phyloP scores from a whole-genome alignment of 2,113 vertebrate species.

The Antechinus flavipes region DNA sequence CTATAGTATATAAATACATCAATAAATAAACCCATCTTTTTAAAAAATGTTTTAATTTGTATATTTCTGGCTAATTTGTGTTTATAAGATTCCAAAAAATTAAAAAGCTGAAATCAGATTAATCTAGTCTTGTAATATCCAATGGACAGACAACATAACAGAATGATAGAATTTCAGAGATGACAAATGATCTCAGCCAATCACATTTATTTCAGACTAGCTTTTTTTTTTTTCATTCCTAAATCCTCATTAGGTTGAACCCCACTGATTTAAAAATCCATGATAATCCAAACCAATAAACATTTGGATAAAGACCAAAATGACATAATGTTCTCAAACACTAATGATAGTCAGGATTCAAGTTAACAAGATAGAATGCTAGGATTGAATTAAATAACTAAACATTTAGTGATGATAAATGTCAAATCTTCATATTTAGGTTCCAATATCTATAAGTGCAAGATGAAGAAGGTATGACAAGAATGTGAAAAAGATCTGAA shows the following conservation, averaged over 20 bases:
- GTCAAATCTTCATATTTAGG: neutral
- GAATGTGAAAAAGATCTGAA: neutral
- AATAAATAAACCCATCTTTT: neutral
- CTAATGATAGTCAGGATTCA: neutral
- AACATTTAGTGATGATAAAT: neutral
- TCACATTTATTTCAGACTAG: neutral
- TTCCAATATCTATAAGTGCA: neutral
- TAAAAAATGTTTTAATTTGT: neutral
- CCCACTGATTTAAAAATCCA: constrained; percentile 10
- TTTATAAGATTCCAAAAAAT: constrained; percentile 12
- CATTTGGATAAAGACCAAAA: neutral
- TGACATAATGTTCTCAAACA: neutral
- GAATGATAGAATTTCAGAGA: neutral
- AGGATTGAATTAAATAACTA: neutral
- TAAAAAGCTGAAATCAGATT: neutral
- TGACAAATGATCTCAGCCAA: neutral
- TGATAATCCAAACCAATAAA: neutral
- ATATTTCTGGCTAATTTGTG: neutral
- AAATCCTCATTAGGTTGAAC: neutral
- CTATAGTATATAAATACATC: neutral
- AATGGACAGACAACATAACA: neutral
- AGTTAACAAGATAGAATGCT: neutral
- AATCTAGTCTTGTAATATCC: neutral
- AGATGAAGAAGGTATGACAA: neutral
- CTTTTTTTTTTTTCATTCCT: neutral